Evolutionary conservation across 2,113 vertebrate genomes (phyloP).

Genomic region (Paraplagusia blochii): DNA sequence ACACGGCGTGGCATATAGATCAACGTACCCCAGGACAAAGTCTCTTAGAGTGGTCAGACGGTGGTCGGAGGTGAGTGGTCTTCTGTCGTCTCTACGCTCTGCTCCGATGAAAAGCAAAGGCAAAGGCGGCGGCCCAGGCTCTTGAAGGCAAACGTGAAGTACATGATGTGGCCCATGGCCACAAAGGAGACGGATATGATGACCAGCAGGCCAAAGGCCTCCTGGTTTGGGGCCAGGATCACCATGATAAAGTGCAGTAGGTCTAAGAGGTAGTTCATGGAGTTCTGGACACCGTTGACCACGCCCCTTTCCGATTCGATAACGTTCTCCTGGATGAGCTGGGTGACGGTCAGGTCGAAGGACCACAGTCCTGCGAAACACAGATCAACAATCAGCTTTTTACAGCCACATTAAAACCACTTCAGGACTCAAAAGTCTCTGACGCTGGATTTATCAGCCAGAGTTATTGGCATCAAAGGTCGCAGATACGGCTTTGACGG

Average conservation of each 20-base stretch:
- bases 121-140: constrained; percentile 84
- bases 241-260: constrained; percentile 99
- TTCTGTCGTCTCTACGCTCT: constrained; percentile 62
- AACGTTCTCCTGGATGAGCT: constrained; percentile 97
- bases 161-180: constrained; percentile 94
- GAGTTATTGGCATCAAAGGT: constrained; percentile 65
- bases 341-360: constrained; percentile 97
- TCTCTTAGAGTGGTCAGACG: constrained; percentile 62
- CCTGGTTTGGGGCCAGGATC: constrained; percentile 93
- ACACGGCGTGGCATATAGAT: constrained; percentile 16
- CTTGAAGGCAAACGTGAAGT: constrained; percentile 92
- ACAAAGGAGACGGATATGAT: constrained; percentile 97
- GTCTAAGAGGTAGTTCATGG: constrained; percentile 98
- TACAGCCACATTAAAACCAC: constrained; percentile 31
- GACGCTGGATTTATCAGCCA: constrained; percentile 1
- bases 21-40: constrained; percentile 44
- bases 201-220: constrained; percentile 94
- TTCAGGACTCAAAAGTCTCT: not conserved
- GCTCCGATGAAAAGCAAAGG: constrained; percentile 80
- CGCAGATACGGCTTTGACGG: constrained; percentile 40
- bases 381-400: constrained; percentile 31
- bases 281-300: constrained; percentile 98
- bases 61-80: constrained; percentile 63
- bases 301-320: constrained; percentile 93
- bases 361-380: constrained; percentile 89